Conservation (phyloP, 1,140 invertebrate species). For the Drosophila willistoni region DNA sequence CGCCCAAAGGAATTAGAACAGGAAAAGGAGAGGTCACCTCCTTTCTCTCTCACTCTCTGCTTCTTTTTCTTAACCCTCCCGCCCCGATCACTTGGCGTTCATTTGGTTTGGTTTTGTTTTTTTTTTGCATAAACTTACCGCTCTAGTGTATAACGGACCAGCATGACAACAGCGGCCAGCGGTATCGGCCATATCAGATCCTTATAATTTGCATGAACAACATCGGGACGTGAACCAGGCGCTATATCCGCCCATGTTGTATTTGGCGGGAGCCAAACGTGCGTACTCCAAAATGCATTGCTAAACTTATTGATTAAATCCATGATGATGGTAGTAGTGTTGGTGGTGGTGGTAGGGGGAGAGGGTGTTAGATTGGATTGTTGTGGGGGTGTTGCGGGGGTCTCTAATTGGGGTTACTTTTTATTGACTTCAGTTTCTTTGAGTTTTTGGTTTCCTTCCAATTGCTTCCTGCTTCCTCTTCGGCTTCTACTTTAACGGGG, state of each 20-base stretch:
- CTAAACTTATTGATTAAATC: conserved; percentile 68
- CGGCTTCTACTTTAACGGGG: neutral
- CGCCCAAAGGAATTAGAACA: neutral
- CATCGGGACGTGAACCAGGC: conserved; percentile 89
- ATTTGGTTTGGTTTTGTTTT: neutral
- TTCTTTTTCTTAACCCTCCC: neutral
- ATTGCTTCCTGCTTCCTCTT: neutral
- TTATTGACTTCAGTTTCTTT: neutral
- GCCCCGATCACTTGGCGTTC: neutral
- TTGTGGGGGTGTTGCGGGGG: neutral
- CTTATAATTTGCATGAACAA: conserved; percentile 91
- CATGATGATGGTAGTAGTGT: conserved; percentile 46
- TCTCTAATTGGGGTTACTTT: conserved; percentile 1
- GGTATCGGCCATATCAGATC: conserved; percentile 93
- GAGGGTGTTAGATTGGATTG: neutral
- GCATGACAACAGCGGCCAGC: conserved; percentile 90
- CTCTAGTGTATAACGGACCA: conserved; percentile 90
- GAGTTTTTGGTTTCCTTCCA: neutral
- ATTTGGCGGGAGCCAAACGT: conserved; percentile 95
- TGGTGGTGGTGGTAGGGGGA: neutral
- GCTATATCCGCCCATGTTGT: conserved; percentile 94
- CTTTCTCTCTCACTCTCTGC: neutral
- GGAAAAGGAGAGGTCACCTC: neutral
- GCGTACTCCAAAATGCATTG: conserved; percentile 91
- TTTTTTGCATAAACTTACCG: conserved; percentile 85